These are phyloP conservation scores for Cryptus viduatorius DNA, from an alignment of 2,888 invertebrate species.

Conservation along the genomic window DNA sequence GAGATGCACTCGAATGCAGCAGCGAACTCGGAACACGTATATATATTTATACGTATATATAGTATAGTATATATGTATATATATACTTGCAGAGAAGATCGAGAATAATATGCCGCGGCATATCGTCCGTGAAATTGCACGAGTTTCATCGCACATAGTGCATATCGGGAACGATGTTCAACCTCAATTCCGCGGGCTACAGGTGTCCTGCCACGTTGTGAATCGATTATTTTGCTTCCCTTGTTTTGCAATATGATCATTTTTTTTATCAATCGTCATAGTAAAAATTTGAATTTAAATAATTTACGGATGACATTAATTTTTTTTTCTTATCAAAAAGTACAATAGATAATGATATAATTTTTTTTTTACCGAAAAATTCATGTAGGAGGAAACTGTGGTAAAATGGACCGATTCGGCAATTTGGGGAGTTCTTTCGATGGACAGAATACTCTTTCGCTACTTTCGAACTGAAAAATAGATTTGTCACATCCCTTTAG, in stretches of 20 bases:
- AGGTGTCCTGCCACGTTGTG: constrained; percentile 38
- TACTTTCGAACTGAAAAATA: too few species aligned
- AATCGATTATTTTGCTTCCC: constrained; percentile 17
- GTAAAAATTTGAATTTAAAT: not conserved
- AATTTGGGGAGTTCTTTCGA: too few species aligned
- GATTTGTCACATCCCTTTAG: too few species aligned
- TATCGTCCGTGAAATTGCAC: constrained; percentile 64
- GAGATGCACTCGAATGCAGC: constrained; percentile 59
- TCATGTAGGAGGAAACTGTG: too few species aligned
- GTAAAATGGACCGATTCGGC: too few species aligned
- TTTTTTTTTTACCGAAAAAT: too few species aligned
- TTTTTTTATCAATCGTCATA: not conserved
- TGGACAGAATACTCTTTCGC: too few species aligned
- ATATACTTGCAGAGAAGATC: constrained; percentile 35
- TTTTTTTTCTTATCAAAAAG: too few species aligned
- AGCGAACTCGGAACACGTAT: constrained; percentile 4
- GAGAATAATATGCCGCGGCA: constrained; percentile 57
- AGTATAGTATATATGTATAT: not conserved
- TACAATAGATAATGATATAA: too few species aligned
- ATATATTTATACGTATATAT: constrained; percentile 7
- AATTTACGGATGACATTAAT: not conserved
- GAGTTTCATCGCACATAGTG: constrained; percentile 49
- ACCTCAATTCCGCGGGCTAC: constrained; percentile 38
- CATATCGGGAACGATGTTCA: constrained; percentile 48
- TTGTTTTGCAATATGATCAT: not conserved